Evolutionary conservation across 2,888 invertebrate species (phyloP), one percentile per base, ranked within the genome.

Genomic region (Leptinotarsa juncta): DNA sequence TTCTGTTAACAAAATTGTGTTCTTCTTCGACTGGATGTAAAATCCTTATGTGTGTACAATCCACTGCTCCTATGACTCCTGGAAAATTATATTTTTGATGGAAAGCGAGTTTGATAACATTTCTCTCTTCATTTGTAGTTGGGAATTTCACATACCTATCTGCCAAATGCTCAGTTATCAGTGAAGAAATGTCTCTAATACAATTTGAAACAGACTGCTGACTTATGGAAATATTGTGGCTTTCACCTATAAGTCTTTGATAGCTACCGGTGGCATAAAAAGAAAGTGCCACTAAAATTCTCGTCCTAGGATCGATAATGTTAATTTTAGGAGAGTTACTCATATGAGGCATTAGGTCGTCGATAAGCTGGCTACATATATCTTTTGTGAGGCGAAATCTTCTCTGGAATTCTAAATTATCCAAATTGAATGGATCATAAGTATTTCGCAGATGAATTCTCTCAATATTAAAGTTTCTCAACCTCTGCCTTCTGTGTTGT

Each of bases 201-300:
- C 70, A 74, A 67, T 74, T 70, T 20, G 65, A 70, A 16, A 70
- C 70, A 49, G 74, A 74, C 26, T 74, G 66, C 65, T 74, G 74
- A 50, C 65, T 70, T 42, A 73, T 70, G 66, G 66, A 73, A 14
- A 65, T 65, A 62, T 60, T 50, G 53, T 67, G 62, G 23, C 66
- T 70, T 20, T 55, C 55, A 5, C 70, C 73, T 66, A 70, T 55
- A 49, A 70, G 62, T 49, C 73, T 65, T 67, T 73, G 73, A 70
- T 73, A 73, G 67, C 73, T 70, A 42, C 73, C 73, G 32, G 70
- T 73, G 26, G 70, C 73, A 65, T 70, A 70, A 55, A 73, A 70
- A n/a, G 65, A 70, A 20, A 73, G 66, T 51, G 74, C 67, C 42
- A 70, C 66, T 53, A 74, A 67, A 55, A 70, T 60, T 23, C 49